Evolutionary conservation across 2,797 vertebrate species (phyloP).

Genomic region (Pangasius larnaudii): DNA sequence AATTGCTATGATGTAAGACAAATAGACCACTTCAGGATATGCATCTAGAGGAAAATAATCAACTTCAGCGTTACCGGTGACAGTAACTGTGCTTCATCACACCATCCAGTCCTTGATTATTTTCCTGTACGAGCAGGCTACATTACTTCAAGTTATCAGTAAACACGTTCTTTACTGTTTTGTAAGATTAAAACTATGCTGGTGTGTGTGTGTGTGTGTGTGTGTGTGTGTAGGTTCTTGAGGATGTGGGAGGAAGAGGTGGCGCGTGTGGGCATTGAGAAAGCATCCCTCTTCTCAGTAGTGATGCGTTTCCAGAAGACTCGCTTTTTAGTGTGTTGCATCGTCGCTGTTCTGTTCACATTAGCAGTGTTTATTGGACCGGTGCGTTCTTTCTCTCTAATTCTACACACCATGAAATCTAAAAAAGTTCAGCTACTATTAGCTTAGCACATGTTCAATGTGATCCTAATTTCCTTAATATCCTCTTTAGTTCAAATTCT

Average conservation of each 20-base stretch:
- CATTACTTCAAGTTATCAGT: background rate
- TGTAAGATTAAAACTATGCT: background rate
- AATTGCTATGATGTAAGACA: background rate
- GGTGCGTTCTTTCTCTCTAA: constrained; percentile 56
- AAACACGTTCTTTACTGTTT: background rate
- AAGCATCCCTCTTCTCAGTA: constrained; percentile 72
- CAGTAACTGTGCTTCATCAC: background rate
- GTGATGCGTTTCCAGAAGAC: constrained; percentile 78
- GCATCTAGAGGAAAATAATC: background rate
- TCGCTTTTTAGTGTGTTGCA: constrained; percentile 63
- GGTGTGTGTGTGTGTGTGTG: constrained; percentile 36
- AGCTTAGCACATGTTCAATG: background rate
- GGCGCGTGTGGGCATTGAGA: constrained; percentile 70
- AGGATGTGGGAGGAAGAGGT: constrained; percentile 79
- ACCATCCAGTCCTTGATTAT: background rate
- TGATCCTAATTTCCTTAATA: background rate
- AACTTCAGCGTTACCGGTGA: background rate
- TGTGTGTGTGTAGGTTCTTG: constrained; percentile 67
- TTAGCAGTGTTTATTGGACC: constrained; percentile 69
- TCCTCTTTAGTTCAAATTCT: background rate
- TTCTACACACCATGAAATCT: background rate
- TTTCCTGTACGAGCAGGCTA: background rate
- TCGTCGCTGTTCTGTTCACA: constrained; percentile 64
- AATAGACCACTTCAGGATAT: background rate
- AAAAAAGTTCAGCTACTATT: background rate